Conservation (phyloP, 1,140 invertebrate genomes). For the Macrostomum lignano region DNA sequence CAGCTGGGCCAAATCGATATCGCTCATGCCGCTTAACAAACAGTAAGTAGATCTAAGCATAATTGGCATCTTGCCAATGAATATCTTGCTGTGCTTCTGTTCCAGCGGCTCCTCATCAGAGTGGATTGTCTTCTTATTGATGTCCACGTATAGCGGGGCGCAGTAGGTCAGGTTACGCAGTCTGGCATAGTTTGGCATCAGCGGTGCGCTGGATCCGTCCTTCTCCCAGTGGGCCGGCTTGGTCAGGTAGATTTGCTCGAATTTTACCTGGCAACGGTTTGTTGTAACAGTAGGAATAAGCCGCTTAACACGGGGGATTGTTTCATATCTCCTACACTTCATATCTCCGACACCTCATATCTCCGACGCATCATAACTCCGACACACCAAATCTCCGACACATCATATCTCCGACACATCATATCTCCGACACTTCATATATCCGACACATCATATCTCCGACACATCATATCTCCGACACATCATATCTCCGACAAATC, state of each 20-base stretch:
- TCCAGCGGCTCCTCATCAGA: conserved; percentile 62
- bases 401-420: too few relatives aligned
- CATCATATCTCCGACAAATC: too few relatives aligned
- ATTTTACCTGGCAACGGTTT: conserved; percentile 53
- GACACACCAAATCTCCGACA: too few relatives aligned
- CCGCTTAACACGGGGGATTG: too few relatives aligned
- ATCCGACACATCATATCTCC: too few relatives aligned
- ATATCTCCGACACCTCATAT: too few relatives aligned
- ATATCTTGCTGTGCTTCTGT: conserved; percentile 82
- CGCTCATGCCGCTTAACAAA: conserved; percentile 58
- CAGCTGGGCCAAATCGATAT: conserved; percentile 87
- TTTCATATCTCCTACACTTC: too few relatives aligned
- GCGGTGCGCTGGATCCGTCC: conserved; percentile 79
- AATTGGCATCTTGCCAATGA: conserved; percentile 95
- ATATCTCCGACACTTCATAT: too few relatives aligned
- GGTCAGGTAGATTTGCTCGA: conserved; percentile 91
- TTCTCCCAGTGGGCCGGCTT: conserved; percentile 99
- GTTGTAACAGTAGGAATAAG: too few relatives aligned
- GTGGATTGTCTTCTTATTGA: conserved; percentile 60
- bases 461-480: too few relatives aligned
- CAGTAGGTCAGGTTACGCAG: conserved; percentile 41
- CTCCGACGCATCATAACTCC: too few relatives aligned
- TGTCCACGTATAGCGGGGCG: conserved; percentile 87
- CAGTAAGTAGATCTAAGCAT: conserved; percentile 93
- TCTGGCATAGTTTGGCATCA: conserved; percentile 96